Percentiles rank a stretch among this genome's conserved stretches.
Evolutionary conservation across 2,888 invertebrate genomes (phyloP).

Genomic region (Leucoma salicis): DNA sequence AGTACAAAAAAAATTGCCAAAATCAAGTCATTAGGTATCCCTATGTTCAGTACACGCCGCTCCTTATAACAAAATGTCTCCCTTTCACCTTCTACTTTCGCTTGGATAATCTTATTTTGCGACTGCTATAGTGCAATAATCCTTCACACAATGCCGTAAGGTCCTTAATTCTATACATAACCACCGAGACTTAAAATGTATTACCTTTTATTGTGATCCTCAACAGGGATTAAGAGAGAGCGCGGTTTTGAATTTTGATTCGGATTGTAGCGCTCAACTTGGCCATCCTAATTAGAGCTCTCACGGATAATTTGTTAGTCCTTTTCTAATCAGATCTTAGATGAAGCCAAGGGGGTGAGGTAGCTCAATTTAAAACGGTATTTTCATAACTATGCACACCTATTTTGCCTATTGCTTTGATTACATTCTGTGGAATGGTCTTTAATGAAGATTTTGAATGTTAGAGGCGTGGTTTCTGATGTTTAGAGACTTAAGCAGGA

Average conservation of each 20-base stretch:
- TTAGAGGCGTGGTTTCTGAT: slow-evolving; percentile 55
- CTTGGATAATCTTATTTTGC: slow-evolving; percentile 79
- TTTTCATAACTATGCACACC: slow-evolving; percentile 70
- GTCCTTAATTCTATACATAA: slow-evolving; percentile 46
- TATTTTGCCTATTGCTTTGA: slow-evolving; percentile 77
- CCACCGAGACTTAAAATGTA: slow-evolving; percentile 73
- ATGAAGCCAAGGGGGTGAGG: slow-evolving; percentile 33
- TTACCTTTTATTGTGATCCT: slow-evolving; percentile 83
- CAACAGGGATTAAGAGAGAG: slow-evolving; percentile 82
- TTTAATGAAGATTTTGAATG: slow-evolving; percentile 76
- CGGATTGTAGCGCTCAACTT: slow-evolving; percentile 69
- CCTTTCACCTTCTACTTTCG: slow-evolving; percentile 82
- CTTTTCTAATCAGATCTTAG: slow-evolving; percentile 46
- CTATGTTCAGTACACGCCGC: slow-evolving; percentile 37
- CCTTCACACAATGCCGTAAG: slow-evolving; percentile 48
- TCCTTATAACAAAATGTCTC: slow-evolving; percentile 74
- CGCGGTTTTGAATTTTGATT: slow-evolving; percentile 83
- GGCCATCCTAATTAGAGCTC: slow-evolving; percentile 69
- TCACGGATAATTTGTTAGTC: slow-evolving; percentile 56
- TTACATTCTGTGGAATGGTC: slow-evolving; percentile 71
- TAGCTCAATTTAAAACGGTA: slow-evolving; percentile 48
- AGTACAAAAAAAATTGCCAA: slow-evolving; percentile 8
- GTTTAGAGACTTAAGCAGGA: slow-evolving; percentile 54
- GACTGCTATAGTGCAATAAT: slow-evolving; percentile 49
- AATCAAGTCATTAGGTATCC: slow-evolving; percentile 29